Evolutionary conservation across 2,113 vertebrate genomes (phyloP).

Genomic region (Megatriorchis doriae): DNA sequence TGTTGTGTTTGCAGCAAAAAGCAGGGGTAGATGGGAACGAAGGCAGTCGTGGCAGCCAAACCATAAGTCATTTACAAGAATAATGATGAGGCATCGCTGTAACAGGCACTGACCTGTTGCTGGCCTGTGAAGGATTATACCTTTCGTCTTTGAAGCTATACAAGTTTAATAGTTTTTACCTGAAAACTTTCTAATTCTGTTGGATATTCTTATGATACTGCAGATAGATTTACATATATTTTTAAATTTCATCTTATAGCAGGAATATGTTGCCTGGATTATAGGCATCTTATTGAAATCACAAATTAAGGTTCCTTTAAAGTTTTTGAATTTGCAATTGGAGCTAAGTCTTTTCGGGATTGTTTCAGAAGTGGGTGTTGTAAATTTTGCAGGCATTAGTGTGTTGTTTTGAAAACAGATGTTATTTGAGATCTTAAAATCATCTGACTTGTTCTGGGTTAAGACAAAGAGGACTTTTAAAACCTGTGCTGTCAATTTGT

Average conservation of each 20-base stretch:
- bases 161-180: background rate
- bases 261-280: background rate
- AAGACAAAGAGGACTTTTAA: background rate
- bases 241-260: background rate
- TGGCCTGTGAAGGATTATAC: background rate
- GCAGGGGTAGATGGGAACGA: background rate
- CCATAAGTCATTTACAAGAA: background rate
- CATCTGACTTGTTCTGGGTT: background rate
- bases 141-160: background rate
- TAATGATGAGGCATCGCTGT: background rate
- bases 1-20: background rate
- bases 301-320: background rate
- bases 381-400: background rate
- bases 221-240: background rate
- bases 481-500: background rate
- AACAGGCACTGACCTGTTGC: slow-evolving; percentile 38
- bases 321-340: background rate
- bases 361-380: background rate
- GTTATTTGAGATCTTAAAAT: background rate
- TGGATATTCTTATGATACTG: background rate
- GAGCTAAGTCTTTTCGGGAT: background rate
- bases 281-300: background rate
- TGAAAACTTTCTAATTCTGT: background rate
- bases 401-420: background rate
- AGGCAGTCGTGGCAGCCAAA: background rate